These are phyloP conservation scores for Florisuga fusca DNA, from an alignment of 2,797 vertebrate genomes.

Conservation along the genomic window DNA sequence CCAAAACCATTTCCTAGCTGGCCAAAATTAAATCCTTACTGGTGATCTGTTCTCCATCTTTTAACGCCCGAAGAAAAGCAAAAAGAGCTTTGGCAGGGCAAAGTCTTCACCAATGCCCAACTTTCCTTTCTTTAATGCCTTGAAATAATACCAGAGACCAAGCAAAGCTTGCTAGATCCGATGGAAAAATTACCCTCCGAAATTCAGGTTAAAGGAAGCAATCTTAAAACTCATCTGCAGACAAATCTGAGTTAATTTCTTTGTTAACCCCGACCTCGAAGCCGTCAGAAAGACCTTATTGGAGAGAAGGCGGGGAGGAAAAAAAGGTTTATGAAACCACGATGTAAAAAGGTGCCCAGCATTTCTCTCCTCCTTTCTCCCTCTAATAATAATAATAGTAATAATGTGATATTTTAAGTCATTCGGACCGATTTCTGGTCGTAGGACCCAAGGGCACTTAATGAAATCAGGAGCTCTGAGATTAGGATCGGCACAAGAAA, in stretches of 20 bases:
- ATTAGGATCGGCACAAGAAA: fast-evolving
- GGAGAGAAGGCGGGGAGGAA: neutral
- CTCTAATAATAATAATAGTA: neutral
- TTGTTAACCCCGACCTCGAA: neutral
- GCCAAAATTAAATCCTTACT: neutral
- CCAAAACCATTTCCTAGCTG: neutral
- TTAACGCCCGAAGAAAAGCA: neutral
- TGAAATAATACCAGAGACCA: neutral
- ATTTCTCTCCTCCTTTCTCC: neutral
- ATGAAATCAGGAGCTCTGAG: fast-evolving
- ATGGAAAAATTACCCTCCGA: neutral
- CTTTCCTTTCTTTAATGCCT: neutral
- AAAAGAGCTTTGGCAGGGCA: neutral
- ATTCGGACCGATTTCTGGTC: fast-evolving
- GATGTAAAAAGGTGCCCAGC: fast-evolving
- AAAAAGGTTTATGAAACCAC: neutral
- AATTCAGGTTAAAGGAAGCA: neutral
- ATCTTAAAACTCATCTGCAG: neutral
- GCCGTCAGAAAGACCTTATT: neutral
- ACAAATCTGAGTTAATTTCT: neutral
- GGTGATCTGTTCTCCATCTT: neutral
- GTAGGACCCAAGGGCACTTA: neutral
- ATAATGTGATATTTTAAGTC: neutral
- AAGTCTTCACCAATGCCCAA: fast-evolving
- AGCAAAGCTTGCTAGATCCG: fast-evolving